Percentiles rank a stretch among this genome's conserved stretches.
These are phyloP conservation scores for Cryptotis parvus DNA, from an alignment of 2,113 vertebrate genomes.

Conservation along the genomic window DNA sequence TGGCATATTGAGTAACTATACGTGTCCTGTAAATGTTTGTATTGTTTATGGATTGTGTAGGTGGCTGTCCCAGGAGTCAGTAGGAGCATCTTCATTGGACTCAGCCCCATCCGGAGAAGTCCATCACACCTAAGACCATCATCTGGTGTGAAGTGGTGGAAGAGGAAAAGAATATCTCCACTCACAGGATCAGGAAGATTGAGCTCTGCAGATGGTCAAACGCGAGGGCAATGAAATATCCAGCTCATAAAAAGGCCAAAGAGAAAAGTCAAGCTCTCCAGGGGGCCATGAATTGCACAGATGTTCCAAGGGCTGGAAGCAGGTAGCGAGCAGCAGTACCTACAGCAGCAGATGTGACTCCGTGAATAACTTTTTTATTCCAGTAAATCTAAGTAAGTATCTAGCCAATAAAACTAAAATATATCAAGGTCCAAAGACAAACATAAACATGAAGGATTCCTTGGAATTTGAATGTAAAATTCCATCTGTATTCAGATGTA, in stretches of 20 bases:
- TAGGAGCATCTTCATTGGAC: no score
- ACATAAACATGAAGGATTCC: background rate
- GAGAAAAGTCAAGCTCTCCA: background rate
- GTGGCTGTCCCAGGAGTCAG: background rate
- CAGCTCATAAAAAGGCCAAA: no score
- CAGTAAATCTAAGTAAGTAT: background rate
- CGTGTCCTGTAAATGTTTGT: background rate
- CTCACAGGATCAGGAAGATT: background rate
- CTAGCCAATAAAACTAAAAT: background rate
- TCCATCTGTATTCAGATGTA: background rate
- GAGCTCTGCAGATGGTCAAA: background rate
- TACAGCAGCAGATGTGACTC: background rate
- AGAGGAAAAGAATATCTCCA: background rate
- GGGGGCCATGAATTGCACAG: rapidly evolving
- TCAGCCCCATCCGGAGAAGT: background rate
- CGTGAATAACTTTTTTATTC: no score
- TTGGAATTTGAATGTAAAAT: background rate
- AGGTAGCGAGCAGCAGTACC: background rate
- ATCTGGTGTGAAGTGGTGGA: background rate
- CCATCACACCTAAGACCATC: no score
- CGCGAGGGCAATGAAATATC: background rate
- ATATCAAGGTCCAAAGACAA: background rate
- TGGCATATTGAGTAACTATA: background rate
- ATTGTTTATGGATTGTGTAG: background rate
- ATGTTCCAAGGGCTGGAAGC: background rate